Percentiles rank a stretch among this genome's conserved stretches.
Conservation (phyloP, 2,888 invertebrate genomes). For the Antheraea assamensis region DNA sequence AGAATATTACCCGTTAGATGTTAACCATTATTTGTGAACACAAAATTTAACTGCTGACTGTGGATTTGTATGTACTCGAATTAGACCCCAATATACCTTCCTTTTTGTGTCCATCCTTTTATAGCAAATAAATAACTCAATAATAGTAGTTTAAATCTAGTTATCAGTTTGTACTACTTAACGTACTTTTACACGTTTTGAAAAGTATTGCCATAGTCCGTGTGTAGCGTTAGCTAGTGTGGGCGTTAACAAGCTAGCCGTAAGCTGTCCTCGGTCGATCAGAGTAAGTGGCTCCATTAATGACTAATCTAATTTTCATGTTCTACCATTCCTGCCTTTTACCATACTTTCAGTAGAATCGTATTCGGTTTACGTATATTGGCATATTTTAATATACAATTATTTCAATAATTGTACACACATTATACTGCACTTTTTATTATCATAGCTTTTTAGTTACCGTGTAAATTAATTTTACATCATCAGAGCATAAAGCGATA, state of each 20-base stretch:
- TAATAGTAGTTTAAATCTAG: not conserved
- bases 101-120: no score
- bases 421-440: not conserved
- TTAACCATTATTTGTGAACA: no score
- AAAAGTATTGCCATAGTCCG: constrained; percentile 30
- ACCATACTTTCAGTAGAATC: constrained; percentile 6
- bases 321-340: constrained; percentile 19
- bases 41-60: not conserved
- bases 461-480: no score
- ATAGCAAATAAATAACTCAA: not conserved
- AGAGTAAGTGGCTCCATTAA: constrained; percentile 35
- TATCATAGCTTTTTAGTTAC: no score
- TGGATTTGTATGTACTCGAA: not conserved
- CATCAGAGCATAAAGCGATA: no score
- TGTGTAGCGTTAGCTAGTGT: constrained; percentile 20
- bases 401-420: not conserved
- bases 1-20: no score
- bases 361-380: not conserved
- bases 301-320: constrained; percentile 38
- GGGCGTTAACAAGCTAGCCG: constrained; percentile 28
- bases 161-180: not conserved
- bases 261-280: constrained; percentile 31
- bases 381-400: not conserved
- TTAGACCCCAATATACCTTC: no score
- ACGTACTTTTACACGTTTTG: not conserved